Evolutionary conservation across 2,797 vertebrate species (phyloP), one percentile per base, ranked within the genome.

Genomic region (Cyclopterus lumpus): DNA sequence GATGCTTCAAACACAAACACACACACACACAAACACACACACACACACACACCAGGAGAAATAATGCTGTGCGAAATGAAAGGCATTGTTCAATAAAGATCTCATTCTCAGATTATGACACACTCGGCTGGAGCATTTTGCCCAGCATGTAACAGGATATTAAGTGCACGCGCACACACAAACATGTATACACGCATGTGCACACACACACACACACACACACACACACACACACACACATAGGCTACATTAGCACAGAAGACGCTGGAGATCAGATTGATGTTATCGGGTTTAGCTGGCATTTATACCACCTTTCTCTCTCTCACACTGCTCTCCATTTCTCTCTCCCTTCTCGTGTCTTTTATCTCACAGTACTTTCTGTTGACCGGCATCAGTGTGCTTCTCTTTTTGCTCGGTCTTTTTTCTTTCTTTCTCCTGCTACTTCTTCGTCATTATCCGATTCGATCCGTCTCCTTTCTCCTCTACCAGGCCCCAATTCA

Each of bases 91-190:
- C 77, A 87, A 82, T 81, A 72, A 87, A 82, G 73, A 88, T 88
- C 67, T 70, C 34, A 74, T 61, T 80, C 66, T 62, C 73, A 73
- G 86, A 90, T 92, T 80, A 69, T 32, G 76, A 77, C 80, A 86
- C 73, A 77, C 62, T 82, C 81, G 71, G 75, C 72, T 5, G 40
- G 58, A 89, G 82, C 80, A 70, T 83, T 84, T 73, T 83, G 66
- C 68, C 70, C 75, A 15, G 71, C 53, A 28, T 86, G 79, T 84
- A 81, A 89, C 85, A 86, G 80, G 90, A 91, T 89, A 90, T 92
- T 84, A 60, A 64, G 80, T 26, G 28, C 63, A 67, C 59, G 2
- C 34, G 9, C 75, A 51, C 71, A 28, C 44, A 28, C 15, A 54
- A 36, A 51, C 4, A 8, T 18, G 55, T 40, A 54, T 48, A 49